These are phyloP conservation scores for Congeria kusceri DNA, from an alignment of 2,888 invertebrate genomes.

Conservation along the genomic window DNA sequence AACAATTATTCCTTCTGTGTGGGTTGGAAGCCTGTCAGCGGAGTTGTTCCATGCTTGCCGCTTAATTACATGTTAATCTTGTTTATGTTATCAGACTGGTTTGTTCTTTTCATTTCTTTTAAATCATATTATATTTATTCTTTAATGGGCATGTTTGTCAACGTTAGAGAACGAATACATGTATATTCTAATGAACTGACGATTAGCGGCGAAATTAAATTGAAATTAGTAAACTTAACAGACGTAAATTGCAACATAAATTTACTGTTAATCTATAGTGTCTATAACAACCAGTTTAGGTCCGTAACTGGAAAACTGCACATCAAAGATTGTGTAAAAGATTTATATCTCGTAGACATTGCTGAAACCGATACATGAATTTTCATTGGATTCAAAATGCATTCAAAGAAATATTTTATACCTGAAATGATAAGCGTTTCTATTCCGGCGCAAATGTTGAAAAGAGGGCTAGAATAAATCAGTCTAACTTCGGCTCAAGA, in stretches of 20 bases:
- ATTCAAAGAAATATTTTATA: conserved; percentile 28
- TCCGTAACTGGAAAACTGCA: conserved; percentile 7
- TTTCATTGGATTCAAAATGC: conserved; percentile 18
- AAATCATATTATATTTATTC: conserved; percentile 29
- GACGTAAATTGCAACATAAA: conserved; percentile 21
- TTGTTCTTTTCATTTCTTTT: conserved; percentile 15
- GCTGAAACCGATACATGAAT: conserved; percentile 23
- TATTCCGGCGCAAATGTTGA: conserved; percentile 12
- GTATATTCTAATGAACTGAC: conserved; percentile 11
- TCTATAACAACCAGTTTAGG: conserved; percentile 1
- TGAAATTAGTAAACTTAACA: conserved; percentile 34
- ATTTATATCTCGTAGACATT: background rate
- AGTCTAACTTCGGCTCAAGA: background rate
- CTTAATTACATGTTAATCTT: conserved; percentile 41
- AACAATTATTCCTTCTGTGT: background rate
- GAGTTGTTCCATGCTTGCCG: background rate
- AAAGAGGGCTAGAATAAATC: background rate
- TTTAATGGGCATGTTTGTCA: conserved; percentile 26
- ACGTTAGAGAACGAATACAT: conserved; percentile 7
- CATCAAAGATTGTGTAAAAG: conserved; percentile 20
- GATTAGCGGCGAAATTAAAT: conserved; percentile 23
- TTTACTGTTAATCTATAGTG: background rate
- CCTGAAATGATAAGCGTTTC: conserved; percentile 19
- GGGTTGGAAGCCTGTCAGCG: background rate
- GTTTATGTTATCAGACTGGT: conserved; percentile 8